phyloP scores from a whole-genome alignment of 2,113 vertebrate species.

The Cricetomys ansorgei region DNA sequence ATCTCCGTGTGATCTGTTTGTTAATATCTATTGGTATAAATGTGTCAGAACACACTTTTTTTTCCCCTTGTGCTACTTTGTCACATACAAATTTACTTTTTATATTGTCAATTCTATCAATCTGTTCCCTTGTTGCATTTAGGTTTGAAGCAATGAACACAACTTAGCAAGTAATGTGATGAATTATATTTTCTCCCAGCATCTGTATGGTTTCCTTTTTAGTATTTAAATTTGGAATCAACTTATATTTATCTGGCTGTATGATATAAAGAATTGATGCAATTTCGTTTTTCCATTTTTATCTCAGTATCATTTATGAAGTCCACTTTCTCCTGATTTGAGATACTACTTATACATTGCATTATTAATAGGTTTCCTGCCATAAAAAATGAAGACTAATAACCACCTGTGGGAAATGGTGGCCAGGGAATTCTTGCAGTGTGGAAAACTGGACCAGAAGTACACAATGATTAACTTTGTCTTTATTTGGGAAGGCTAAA shows the following conservation, averaged over 20 bases:
- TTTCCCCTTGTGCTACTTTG: conserved; percentile 38
- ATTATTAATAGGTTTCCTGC: conserved; percentile 10
- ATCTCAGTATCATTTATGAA: conserved; percentile 45
- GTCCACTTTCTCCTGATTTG: conserved; percentile 7
- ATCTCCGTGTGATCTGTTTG: conserved; percentile 4
- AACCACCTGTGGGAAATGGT: background rate
- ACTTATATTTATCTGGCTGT: conserved; percentile 27
- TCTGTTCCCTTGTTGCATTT: conserved; percentile 30
- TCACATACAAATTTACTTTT: conserved; percentile 45
- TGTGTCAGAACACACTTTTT: background rate
- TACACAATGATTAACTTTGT: background rate
- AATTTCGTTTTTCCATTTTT: conserved; percentile 55
- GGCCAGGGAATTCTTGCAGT: conserved; percentile 1
- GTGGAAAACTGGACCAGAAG: background rate
- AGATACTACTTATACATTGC: conserved; percentile 16
- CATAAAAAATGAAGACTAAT: conserved; percentile 23
- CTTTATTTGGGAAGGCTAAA: conserved; percentile 1
- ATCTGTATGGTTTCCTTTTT: conserved; percentile 26
- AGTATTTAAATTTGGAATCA: background rate
- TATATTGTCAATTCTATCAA: conserved; percentile 14
- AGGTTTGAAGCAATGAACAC: conserved; percentile 33
- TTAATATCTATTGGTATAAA: background rate
- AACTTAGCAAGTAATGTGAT: conserved; percentile 2
- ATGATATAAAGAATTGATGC: background rate
- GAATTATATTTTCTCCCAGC: conserved; percentile 43